Conservation (phyloP, 2,113 vertebrate species). For the Glaucidium brasilianum region DNA sequence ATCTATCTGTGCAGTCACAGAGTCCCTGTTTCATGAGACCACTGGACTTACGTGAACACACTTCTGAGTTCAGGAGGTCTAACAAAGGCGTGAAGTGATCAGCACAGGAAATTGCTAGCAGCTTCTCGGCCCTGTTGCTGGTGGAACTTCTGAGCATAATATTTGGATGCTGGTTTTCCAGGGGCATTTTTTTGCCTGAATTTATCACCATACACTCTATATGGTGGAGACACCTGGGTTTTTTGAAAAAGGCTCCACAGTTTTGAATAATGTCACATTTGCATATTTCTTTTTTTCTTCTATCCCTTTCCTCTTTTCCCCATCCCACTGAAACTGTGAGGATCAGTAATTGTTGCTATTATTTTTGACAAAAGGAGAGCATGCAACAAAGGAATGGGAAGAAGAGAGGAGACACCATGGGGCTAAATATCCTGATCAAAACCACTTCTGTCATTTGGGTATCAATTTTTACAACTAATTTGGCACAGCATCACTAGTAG, state of each 20-base stretch:
- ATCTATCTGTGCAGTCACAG: not conserved
- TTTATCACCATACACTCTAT: not conserved
- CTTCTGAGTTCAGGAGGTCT: not conserved
- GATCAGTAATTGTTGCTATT: constrained; percentile 25
- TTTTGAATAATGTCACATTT: constrained; percentile 42
- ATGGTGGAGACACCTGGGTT: not conserved
- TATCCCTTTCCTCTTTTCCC: not conserved
- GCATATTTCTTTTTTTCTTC: constrained; percentile 27
- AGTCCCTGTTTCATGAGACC: not conserved
- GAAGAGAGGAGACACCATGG: not conserved
- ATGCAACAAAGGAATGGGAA: not conserved
- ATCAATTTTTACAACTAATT: constrained; percentile 51
- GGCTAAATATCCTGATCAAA: constrained; percentile 24
- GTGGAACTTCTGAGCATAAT: not conserved
- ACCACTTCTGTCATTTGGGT: constrained; percentile 20
- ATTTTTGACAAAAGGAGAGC: not conserved
- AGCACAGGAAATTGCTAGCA: not conserved
- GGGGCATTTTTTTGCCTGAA: not conserved
- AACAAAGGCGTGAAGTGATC: not conserved
- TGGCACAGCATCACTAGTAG: not conserved
- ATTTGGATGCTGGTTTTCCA: not conserved
- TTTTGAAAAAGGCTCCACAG: not conserved
- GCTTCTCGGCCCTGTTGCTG: not conserved
- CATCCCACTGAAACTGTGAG: not conserved
- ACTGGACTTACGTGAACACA: not conserved